Evolutionary conservation across 2,113 vertebrate genomes (phyloP), one percentile per base, ranked within the genome.

Genomic region (Sterrhoptilus dennistouni): DNA sequence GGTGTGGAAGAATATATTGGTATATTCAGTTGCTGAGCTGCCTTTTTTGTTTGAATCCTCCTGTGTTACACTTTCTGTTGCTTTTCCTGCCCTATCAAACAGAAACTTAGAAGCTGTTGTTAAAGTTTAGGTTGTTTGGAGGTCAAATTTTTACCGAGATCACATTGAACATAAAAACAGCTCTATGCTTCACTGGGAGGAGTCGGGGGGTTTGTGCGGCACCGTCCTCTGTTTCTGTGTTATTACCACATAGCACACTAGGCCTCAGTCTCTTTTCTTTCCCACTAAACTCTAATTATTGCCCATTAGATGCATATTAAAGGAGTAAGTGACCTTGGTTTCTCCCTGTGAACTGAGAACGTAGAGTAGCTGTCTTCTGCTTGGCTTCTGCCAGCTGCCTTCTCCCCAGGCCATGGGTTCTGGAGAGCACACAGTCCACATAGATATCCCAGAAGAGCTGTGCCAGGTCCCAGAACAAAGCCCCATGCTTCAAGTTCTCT

Each of bases 391-490:
- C 63, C 84, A 98, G 42, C 36, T 98, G 98, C 70, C 99, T 98
- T 95, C 98, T 98, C 59, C 99, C 99, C 89, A 99, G 97, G 42
- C 99, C 99, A 14, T 99, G 99, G 80, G 98, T 99, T 97, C 98
- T 98, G 89, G 99, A 99, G 82, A 99, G 95, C 31, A 99, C 98
- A 11, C 99, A 99, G 95, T 99, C 99, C 95, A 99, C 97, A 40
- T 99, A 99, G 42, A 99, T 98, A 96, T 99, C 98, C 99, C 99
- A 99, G 97, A 99, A 99, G 91, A 99, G 98, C 83, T 99, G 98
- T 56, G 99, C 99, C 97, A 99, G 98, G 96, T 99, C 98, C 99
- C 99, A 99, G 98, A 99, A 99, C 74, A 99, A 97, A 83, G 98
- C 98, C 38, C 97, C 97, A 50, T 99, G 99, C 90, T 99, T 99